Conservation (phyloP, 2,888 invertebrate genomes). For the Galerucella calmariensis region DNA sequence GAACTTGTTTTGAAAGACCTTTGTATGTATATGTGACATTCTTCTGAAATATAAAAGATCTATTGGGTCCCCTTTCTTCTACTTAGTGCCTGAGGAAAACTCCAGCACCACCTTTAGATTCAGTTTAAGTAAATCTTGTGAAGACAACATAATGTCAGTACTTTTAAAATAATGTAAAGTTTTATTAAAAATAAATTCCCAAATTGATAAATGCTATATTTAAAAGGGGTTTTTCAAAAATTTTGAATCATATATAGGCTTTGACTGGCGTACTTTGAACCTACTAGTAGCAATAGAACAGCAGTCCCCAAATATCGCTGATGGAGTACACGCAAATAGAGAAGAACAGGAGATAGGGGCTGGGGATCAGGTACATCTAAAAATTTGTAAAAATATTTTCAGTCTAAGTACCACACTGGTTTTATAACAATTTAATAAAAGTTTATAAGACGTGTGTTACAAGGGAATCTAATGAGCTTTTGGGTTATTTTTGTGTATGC, state of each 20-base stretch:
- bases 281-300: constrained; percentile 98
- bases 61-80: too few species aligned
- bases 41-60: too few species aligned
- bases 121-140: not conserved
- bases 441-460: not conserved
- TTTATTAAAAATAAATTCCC: not conserved
- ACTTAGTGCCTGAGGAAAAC: too few species aligned
- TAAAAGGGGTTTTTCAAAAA: not conserved
- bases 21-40: too few species aligned
- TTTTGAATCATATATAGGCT: constrained; percentile 73
- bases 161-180: not conserved
- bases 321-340: constrained; percentile 90
- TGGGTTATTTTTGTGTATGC: not conserved
- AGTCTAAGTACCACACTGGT: constrained; percentile 15
- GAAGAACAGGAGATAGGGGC: constrained; percentile 94
- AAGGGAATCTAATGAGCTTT: constrained; percentile 9
- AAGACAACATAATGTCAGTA: not conserved
- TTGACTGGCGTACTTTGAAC: constrained; percentile 99
- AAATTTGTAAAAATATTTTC: constrained; percentile 17
- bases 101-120: too few species aligned
- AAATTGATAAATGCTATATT: not conserved
- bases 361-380: constrained; percentile 90
- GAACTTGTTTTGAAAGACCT: not conserved
- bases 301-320: constrained; percentile 95
- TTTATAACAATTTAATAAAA: not conserved